Percentiles rank a stretch among this genome's conserved stretches.
These are phyloP conservation scores for Cotesia chilonis DNA, from an alignment of 1,140 invertebrate species.

Conservation along the genomic window DNA sequence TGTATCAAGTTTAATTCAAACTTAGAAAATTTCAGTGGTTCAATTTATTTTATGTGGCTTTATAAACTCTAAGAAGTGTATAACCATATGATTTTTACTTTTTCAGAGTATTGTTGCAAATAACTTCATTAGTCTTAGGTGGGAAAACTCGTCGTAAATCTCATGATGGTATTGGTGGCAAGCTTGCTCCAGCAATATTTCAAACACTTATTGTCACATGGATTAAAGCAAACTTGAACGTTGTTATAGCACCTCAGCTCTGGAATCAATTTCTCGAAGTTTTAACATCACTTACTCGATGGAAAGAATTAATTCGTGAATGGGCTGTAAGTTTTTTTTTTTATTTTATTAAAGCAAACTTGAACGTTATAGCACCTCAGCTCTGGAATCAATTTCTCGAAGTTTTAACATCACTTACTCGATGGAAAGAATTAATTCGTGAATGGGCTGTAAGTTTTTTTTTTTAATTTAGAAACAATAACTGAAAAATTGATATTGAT, in stretches of 20 bases:
- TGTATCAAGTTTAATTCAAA: no score
- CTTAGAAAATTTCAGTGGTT: background rate
- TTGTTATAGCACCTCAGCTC: constrained; percentile 84
- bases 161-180: constrained; percentile 80
- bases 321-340: constrained; percentile 95
- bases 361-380: constrained; percentile 89
- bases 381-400: constrained; percentile 95
- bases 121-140: constrained; percentile 89
- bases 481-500: constrained; percentile 9
- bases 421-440: constrained; percentile 94
- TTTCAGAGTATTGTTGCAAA: constrained; percentile 84
- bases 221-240: constrained; percentile 97
- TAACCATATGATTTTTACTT: constrained; percentile 68
- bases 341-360: constrained; percentile 97
- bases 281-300: constrained; percentile 87
- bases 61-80: background rate
- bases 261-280: constrained; percentile 95
- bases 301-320: constrained; percentile 94
- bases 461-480: background rate
- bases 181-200: constrained; percentile 90
- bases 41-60: constrained; percentile 31
- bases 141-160: constrained; percentile 78
- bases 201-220: constrained; percentile 97
- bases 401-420: constrained; percentile 87
- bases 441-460: constrained; percentile 88